Evolutionary conservation across 1,140 invertebrate species (phyloP), one percentile per base, ranked within the genome.

Genomic region (Ceratina calcarata): DNA sequence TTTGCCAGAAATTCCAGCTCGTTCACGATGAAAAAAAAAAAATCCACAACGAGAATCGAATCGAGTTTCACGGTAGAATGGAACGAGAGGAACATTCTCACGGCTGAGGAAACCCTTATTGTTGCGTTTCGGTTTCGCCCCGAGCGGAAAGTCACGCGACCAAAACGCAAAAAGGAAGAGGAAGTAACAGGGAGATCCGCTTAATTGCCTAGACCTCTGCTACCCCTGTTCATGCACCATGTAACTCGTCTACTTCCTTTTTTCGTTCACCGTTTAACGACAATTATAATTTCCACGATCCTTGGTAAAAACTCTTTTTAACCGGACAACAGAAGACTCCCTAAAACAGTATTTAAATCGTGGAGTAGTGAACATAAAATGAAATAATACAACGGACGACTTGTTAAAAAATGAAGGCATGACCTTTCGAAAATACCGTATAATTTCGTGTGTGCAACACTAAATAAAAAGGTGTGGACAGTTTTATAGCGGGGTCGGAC

Each of bases 61-160:
- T 45, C 64, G 66, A 18, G 27, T 37, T 57, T 67, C 58, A 82
- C 67, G 66, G 18, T 74, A 70, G 74, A 82, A 85, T n/a, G 81
- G 65, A 80, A 75, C 61, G 68, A 73, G 73, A 68, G 24, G 58
- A 68, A 24, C 67, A 68, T 83, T 86, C 82, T 86, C 84, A 86
- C 85, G 84, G 53, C 75, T 83, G 80, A 86, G 81, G 75, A 80
- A 86, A 77, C 73, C 58, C 78, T 81, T 83, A 86, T 86, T 83
- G 84, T 78, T 74, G 81, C 37, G 37, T 45, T 78, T 80, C 60
- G 45, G 37, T 18, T 24, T 83, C 27, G 84, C 77, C 58, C 78
- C 72, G 77, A 86, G 85, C 84, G 85, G 80, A 86, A 86, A 86
- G 85, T 86, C 85, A 86, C 85, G 85, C 85, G 84, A 86, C 53